A percentile compares a stretch with the other conserved stretches of the same genome.
phyloP scores from a whole-genome alignment of 2,888 invertebrate species.

The Willowsia nigromaculata region DNA sequence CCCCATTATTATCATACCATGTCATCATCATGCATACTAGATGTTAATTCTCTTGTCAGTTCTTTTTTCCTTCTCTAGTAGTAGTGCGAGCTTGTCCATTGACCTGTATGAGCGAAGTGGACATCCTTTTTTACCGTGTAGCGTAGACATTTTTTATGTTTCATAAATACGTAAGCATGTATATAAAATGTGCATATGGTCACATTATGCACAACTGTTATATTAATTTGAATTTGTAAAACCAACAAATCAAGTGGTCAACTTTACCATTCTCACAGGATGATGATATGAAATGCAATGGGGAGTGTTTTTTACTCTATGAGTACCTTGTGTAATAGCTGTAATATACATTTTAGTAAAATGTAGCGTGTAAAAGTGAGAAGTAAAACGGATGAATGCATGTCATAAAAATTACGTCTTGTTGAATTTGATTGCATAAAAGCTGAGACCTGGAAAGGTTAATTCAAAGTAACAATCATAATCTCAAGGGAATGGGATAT shows the following conservation, averaged over 20 bases:
- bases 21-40: constrained; percentile 7
- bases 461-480: constrained; percentile 58
- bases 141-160: neutral
- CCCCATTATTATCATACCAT: neutral
- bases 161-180: neutral
- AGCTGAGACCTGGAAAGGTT: constrained; percentile 62
- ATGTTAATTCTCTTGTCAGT: constrained; percentile 35
- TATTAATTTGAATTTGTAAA: constrained; percentile 30
- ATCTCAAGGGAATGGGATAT: constrained; percentile 5
- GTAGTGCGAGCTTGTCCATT: constrained; percentile 50
- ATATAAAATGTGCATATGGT: neutral
- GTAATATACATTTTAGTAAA: too few species aligned
- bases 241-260: constrained; percentile 14
- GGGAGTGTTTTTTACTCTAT: neutral
- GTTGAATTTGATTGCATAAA: constrained; percentile 59
- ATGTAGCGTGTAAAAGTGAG: neutral
- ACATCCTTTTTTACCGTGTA: constrained; percentile 17
- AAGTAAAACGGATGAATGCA: constrained; percentile 4
- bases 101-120: constrained; percentile 30
- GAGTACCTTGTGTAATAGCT: neutral
- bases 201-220: constrained; percentile 8
- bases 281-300: neutral
- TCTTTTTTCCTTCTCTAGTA: neutral
- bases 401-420: constrained; percentile 63
- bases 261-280: neutral